These are phyloP conservation scores for Nycteola revayana DNA, from an alignment of 2,888 invertebrate species.

Conservation along the genomic window DNA sequence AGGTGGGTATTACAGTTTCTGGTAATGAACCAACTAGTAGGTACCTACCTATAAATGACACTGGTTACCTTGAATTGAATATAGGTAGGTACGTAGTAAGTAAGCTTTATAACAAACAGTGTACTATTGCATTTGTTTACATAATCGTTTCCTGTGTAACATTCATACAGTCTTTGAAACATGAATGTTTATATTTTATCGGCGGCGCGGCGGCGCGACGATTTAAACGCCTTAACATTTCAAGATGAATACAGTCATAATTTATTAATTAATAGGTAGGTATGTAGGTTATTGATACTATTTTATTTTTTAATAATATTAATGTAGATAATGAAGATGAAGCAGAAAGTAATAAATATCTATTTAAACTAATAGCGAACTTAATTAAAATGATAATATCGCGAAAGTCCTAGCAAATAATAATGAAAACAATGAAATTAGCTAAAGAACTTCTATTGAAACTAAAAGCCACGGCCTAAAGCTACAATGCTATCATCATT, in stretches of 20 bases:
- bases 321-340: too few relatives aligned
- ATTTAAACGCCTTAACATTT: too few relatives aligned
- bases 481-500: slow-evolving; percentile 23
- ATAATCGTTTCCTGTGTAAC: slow-evolving; percentile 29
- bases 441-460: background rate
- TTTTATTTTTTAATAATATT: too few relatives aligned
- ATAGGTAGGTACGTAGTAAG: too few relatives aligned
- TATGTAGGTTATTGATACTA: slow-evolving; percentile 10
- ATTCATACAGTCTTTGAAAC: slow-evolving; percentile 17
- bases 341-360: too few relatives aligned
- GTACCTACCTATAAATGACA: slow-evolving; percentile 38
- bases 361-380: too few relatives aligned
- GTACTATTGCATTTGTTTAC: slow-evolving; percentile 40
- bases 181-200: slow-evolving; percentile 25
- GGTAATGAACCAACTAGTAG: slow-evolving; percentile 4
- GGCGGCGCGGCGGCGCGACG: too few relatives aligned
- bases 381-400: slow-evolving; percentile 2
- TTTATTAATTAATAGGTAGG: too few relatives aligned
- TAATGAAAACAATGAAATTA: too few relatives aligned
- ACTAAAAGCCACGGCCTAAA: slow-evolving; percentile 11
- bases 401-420: slow-evolving; percentile 3
- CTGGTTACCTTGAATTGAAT: slow-evolving; percentile 45
- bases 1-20: slow-evolving; percentile 36
- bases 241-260: too few relatives aligned
- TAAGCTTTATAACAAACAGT: too few relatives aligned